Evolutionary conservation across 1,140 invertebrate genomes (phyloP).

Genomic region (Copidosoma floridanum): DNA sequence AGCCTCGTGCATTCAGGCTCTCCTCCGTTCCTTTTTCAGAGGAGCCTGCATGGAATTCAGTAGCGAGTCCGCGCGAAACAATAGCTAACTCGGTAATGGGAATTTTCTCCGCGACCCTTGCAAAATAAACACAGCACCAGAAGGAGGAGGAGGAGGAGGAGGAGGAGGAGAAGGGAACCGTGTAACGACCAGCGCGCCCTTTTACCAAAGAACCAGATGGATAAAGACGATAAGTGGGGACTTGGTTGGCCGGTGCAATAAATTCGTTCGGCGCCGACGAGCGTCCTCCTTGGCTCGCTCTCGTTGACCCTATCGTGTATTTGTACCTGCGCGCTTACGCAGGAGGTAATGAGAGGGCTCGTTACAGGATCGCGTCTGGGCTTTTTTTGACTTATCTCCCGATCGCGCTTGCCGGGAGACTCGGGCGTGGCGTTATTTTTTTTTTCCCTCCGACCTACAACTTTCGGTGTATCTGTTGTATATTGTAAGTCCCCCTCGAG

Average conservation of each 20-base stretch:
- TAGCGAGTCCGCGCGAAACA: slow-evolving; percentile 5
- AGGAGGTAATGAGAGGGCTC: slow-evolving; percentile 12
- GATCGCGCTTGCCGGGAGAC: too few relatives aligned
- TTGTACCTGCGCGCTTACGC: neutral
- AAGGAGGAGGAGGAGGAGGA: slow-evolving; percentile 25
- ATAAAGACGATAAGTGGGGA: slow-evolving; percentile 13
- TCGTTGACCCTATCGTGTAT: neutral
- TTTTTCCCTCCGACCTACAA: too few relatives aligned
- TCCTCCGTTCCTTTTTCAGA: neutral
- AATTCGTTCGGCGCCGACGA: slow-evolving; percentile 4
- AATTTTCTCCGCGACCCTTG: slow-evolving; percentile 7
- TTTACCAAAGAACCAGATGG: slow-evolving; percentile 14
- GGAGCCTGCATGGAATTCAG: slow-evolving; percentile 4
- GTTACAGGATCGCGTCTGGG: neutral
- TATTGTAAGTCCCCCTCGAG: too few relatives aligned
- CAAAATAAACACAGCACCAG: neutral
- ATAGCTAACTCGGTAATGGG: slow-evolving; percentile 22
- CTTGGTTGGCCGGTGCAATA: slow-evolving; percentile 13
- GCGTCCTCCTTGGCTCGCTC: too few relatives aligned
- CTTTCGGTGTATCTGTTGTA: too few relatives aligned
- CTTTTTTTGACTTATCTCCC: slow-evolving; percentile 14
- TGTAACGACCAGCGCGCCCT: slow-evolving; percentile 2
- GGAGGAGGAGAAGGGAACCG: slow-evolving; percentile 11
- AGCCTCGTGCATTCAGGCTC: neutral
- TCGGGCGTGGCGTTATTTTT: too few relatives aligned